These are phyloP conservation scores for Chaetodon trifasciatus DNA, from an alignment of 2,797 vertebrate species.

Conservation along the genomic window DNA sequence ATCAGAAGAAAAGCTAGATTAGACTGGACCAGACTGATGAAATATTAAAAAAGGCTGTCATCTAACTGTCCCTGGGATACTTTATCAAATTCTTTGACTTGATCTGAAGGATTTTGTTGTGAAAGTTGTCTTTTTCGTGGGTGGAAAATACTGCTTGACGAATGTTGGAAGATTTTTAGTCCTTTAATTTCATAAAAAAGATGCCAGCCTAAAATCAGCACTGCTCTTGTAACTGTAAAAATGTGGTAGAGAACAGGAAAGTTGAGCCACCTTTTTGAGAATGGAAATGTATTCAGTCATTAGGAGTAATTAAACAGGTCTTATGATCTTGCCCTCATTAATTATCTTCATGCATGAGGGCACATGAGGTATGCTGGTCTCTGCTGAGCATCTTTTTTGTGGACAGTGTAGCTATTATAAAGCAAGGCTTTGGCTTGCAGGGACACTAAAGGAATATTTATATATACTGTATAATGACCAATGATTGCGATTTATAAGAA, in stretches of 20 bases:
- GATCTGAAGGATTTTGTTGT: neutral
- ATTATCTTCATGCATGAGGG: conserved; percentile 2
- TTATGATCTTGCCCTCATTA: conserved; percentile 21
- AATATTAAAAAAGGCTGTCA: neutral
- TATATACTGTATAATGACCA: too few species aligned
- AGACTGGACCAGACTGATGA: neutral
- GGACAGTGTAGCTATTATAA: neutral
- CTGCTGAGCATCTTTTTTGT: neutral
- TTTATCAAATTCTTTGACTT: neutral
- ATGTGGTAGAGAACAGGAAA: neutral
- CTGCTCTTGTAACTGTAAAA: neutral
- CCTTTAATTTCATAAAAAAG: neutral
- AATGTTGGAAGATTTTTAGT: too few species aligned
- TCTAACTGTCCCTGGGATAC: neutral
- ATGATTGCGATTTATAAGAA: too few species aligned
- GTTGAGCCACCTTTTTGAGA: neutral
- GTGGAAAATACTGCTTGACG: neutral
- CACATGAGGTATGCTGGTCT: neutral
- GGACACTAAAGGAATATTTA: neutral
- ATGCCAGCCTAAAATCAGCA: neutral
- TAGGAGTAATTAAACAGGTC: conserved; percentile 27
- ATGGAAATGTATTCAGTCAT: conserved; percentile 19
- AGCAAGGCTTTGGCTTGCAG: neutral
- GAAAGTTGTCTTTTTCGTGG: neutral
- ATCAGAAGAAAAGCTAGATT: too few species aligned